Conservation (phyloP, 2,888 invertebrate genomes). For the Branchellion lobata region DNA sequence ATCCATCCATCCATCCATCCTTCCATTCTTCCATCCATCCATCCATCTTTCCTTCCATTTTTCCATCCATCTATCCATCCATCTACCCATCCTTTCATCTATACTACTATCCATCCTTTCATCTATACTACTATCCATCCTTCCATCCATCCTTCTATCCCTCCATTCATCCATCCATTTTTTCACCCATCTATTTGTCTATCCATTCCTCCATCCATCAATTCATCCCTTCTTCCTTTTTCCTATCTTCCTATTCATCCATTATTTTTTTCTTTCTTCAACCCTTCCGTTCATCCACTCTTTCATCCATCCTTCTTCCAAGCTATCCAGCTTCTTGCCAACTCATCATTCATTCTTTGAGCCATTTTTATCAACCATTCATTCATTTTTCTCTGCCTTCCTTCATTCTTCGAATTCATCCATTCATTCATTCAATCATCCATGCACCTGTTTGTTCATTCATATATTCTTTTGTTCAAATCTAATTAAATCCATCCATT, state of each 20-base stretch:
- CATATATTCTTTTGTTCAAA: too few species aligned
- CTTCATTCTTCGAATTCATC: neutral
- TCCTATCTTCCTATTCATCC: too few species aligned
- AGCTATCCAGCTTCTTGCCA: too few species aligned
- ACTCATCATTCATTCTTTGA: too few species aligned
- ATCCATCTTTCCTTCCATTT: conserved; percentile 11
- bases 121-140: neutral
- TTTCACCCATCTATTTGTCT: conserved; percentile 48
- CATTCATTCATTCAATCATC: too few species aligned
- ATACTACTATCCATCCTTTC: too few species aligned
- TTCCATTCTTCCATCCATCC: conserved; percentile 49
- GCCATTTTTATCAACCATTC: too few species aligned
- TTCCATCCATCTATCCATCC: neutral
- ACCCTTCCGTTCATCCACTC: neutral
- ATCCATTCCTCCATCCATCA: neutral
- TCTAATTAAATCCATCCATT: neutral
- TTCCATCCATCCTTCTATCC: too few species aligned
- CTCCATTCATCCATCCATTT: conserved; percentile 14
- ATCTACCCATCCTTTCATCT: neutral
- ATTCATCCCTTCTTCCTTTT: neutral
- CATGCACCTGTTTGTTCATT: too few species aligned
- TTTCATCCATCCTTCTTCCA: too few species aligned
- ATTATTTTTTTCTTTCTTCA: too few species aligned
- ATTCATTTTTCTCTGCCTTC: too few species aligned
- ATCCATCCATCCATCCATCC: neutral